phyloP scores from a whole-genome alignment of 2,113 vertebrate species.

The Pseudopodoces humilis region DNA sequence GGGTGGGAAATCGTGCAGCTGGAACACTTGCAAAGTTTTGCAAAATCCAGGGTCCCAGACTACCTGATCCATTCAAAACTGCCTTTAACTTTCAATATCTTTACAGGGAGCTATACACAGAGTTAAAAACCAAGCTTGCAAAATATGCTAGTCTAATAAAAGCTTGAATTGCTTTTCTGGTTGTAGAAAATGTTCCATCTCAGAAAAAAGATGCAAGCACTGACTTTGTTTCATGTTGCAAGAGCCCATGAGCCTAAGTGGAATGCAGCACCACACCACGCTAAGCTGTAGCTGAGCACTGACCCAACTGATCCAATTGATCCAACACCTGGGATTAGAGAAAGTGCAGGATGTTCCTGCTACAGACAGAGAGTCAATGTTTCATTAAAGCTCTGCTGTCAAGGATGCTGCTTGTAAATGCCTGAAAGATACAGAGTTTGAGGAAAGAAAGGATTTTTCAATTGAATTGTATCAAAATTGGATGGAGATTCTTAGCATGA shows the following conservation, averaged over 20 bases:
- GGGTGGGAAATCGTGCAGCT: background rate
- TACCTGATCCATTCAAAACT: background rate
- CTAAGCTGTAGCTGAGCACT: background rate
- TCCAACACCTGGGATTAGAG: background rate
- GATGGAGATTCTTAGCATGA: background rate
- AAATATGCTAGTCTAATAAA: background rate
- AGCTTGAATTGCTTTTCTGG: background rate
- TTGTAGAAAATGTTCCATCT: background rate
- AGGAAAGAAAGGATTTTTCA: background rate
- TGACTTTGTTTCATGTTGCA: background rate
- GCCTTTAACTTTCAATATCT: background rate
- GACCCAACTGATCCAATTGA: background rate
- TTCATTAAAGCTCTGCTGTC: background rate
- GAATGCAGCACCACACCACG: background rate
- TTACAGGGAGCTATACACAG: background rate
- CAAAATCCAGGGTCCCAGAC: background rate
- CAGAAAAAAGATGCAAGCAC: background rate
- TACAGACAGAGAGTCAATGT: background rate
- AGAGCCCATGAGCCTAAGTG: background rate
- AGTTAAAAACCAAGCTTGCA: background rate
- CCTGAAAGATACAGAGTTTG: background rate
- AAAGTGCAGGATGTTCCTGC: background rate
- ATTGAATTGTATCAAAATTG: background rate
- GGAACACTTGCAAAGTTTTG: background rate
- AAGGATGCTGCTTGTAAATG: background rate